Base-by-base conservation (phyloP, 2,113 vertebrate genomes). In the Austrofundulus limnaeus region DNA sequence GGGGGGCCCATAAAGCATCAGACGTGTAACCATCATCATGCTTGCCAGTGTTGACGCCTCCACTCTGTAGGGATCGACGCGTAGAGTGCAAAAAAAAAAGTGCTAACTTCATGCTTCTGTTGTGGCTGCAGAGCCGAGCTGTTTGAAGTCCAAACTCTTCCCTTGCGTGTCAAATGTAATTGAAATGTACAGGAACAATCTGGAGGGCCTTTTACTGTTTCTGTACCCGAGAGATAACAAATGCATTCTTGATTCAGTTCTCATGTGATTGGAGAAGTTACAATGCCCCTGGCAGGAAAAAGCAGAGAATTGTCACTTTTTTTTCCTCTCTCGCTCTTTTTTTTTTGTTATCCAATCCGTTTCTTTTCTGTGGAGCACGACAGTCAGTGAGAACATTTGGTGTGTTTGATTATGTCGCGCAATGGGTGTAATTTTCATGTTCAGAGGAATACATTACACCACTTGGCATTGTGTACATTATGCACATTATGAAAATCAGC, bases 401-500 rank as follows among this genome's bases (percentile, higher is more conserved):
- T 62, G 75, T 31, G 39, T 79, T 85, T 80, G 66, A 81, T 87
- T 80, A 82, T 77, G 74, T 69, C 67, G 63, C 11, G 78, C 81
- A 61, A 73, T 71, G 72, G 58, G 66, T 78, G 68, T 82, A 60
- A 82, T 83, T 82, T 86, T 45, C 70, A 64, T 80, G 72, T 78
- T 81, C 61, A 70, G 50, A 20, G 15, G 75, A 87, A 86, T 80
- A 83, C 78, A 88, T 87, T 73, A 87, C 70, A 70, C 49, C 59
- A 72, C 61, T 86, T 85, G 84, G 73, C 82, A 77, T 69, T 78
- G 77, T 86, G 72, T 82, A 74, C 59, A 75, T 74, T 72, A 64
- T 53, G 75, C 78, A 71, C 78, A 83, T 82, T 86, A 87, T 77
- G 81, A 84, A 86, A 87, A 87, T 85, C 77, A 79, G 70, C 70